A percentile compares a stretch with the other conserved stretches of the same genome.
phyloP scores from a whole-genome alignment of 2,888 invertebrate species.

The Pelosia muscerda region DNA sequence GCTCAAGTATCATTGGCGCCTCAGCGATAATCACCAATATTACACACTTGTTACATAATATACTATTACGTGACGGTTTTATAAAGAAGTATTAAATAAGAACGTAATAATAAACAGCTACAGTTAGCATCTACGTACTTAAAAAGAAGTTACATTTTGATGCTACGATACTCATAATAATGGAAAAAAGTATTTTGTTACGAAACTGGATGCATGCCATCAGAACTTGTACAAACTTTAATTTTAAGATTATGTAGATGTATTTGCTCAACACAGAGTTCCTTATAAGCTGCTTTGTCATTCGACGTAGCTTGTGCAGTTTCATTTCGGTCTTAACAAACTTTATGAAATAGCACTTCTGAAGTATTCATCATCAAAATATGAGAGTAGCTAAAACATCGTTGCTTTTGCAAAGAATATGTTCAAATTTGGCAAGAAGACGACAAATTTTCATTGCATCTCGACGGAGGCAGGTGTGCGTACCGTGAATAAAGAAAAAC shows the following conservation, averaged over 20 bases:
- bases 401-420: conserved; percentile 67
- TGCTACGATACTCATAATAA: conserved; percentile 29
- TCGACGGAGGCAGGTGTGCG: conserved; percentile 70
- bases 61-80: background rate
- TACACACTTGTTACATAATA: too few relatives aligned
- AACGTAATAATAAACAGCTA: background rate
- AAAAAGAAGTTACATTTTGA: conserved; percentile 22
- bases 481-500: conserved; percentile 73
- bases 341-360: conserved; percentile 56
- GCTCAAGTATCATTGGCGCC: too few relatives aligned
- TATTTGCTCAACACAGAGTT: conserved; percentile 44
- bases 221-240: conserved; percentile 46
- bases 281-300: conserved; percentile 50
- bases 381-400: conserved; percentile 60
- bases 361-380: conserved; percentile 62
- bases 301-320: conserved; percentile 50
- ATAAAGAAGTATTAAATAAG: background rate
- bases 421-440: conserved; percentile 76
- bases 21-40: too few relatives aligned
- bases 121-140: background rate
- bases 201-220: conserved; percentile 47
- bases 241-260: conserved; percentile 50
- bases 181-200: conserved; percentile 34
- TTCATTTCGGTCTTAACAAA: conserved; percentile 54
- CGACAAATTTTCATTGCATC: conserved; percentile 80